Percentiles rank a stretch among this genome's conserved stretches.
phyloP scores from a whole-genome alignment of 2,113 vertebrate species.

The Terrapene triunguis region DNA sequence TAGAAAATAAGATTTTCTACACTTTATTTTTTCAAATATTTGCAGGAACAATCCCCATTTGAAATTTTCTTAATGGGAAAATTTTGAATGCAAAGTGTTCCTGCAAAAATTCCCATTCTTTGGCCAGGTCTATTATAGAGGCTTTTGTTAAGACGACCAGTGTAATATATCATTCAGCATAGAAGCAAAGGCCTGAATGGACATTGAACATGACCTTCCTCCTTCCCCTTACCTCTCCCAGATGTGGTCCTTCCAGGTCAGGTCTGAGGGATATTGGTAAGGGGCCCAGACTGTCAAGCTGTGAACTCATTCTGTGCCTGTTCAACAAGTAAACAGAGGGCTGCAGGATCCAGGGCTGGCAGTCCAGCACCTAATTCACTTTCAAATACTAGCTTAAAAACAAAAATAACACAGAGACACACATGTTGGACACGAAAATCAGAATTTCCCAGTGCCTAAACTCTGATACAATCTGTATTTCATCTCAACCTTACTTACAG shows the following conservation, averaged over 20 bases:
- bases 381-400: slow-evolving; percentile 46
- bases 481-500: slow-evolving; percentile 16
- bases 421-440: slow-evolving; percentile 18
- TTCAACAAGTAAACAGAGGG: slow-evolving; percentile 33
- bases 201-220: neutral
- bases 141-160: neutral
- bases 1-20: neutral
- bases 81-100: too few relatives aligned
- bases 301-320: slow-evolving; percentile 13
- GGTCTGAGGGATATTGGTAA: neutral
- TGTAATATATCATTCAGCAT: neutral
- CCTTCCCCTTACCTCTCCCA: slow-evolving; percentile 10
- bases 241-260: neutral
- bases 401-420: neutral
- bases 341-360: slow-evolving; percentile 13
- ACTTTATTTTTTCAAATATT: neutral
- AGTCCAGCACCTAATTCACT: neutral
- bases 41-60: neutral
- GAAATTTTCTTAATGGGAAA: neutral
- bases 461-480: neutral
- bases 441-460: slow-evolving; percentile 2
- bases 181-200: neutral
- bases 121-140: neutral
- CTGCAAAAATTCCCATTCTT: neutral
- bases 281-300: slow-evolving; percentile 21